A percentile compares a stretch with the other conserved stretches of the same genome.
These are phyloP conservation scores for Atethmia centrago DNA, from an alignment of 2,888 invertebrate genomes.

Conservation along the genomic window DNA sequence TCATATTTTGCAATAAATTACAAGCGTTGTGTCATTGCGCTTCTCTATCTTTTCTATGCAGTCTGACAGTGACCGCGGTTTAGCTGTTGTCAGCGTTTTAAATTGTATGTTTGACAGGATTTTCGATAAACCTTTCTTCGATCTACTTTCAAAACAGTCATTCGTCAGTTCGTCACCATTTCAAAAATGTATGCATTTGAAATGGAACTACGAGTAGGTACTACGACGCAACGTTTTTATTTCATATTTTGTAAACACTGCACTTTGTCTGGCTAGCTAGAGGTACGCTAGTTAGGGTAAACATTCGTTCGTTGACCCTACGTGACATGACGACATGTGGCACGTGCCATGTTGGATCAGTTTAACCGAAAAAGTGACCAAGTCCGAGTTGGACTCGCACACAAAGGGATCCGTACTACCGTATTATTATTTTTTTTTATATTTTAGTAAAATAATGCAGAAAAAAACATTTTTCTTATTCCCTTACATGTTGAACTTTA, in stretches of 20 bases:
- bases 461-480: too few relatives aligned
- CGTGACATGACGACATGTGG: constrained; percentile 31
- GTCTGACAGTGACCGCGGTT: too few relatives aligned
- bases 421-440: too few relatives aligned
- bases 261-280: constrained; percentile 14
- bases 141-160: background rate
- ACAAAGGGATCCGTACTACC: too few relatives aligned
- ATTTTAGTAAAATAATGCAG: too few relatives aligned
- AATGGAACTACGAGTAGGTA: too few relatives aligned
- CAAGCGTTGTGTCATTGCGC: too few relatives aligned
- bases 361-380: background rate
- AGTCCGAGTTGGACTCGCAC: too few relatives aligned
- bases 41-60: too few relatives aligned
- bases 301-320: constrained; percentile 52
- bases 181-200: constrained; percentile 2
- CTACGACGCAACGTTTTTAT: constrained; percentile 16
- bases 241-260: constrained; percentile 36
- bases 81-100: too few relatives aligned
- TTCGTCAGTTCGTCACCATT: background rate
- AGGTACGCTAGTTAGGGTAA: constrained; percentile 26
- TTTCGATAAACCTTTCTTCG: background rate
- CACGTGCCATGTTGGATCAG: constrained; percentile 30
- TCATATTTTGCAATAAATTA: too few relatives aligned
- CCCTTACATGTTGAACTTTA: too few relatives aligned
- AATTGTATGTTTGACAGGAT: background rate